Conservation (phyloP, 2,888 invertebrate species). For the Spilosoma lubricipeda region DNA sequence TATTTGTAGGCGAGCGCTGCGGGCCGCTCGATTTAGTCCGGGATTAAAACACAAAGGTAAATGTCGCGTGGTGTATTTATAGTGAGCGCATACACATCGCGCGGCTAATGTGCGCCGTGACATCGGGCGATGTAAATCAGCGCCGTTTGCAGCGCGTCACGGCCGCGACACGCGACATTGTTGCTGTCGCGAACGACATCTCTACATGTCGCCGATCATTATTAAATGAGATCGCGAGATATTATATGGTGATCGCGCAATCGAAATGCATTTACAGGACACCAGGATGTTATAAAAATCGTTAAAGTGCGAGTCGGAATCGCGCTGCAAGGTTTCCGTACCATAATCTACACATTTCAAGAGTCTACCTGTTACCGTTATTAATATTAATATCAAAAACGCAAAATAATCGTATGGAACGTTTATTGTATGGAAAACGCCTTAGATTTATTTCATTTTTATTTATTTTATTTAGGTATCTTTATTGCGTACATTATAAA, state of each 20-base stretch:
- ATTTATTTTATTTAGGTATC: no score
- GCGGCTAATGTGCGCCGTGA: constrained; percentile 56
- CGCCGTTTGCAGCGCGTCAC: constrained; percentile 41
- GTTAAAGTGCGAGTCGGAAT: no score
- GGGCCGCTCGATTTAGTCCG: constrained; percentile 61
- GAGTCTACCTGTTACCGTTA: no score
- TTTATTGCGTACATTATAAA: no score
- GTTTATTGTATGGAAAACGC: no score
- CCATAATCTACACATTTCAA: no score
- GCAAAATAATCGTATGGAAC: no score
- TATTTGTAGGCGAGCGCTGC: constrained; percentile 58
- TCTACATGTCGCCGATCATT: constrained; percentile 12
- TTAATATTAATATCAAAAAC: no score
- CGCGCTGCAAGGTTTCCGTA: no score
- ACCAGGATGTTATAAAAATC: constrained; percentile 14
- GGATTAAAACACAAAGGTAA: constrained; percentile 73
- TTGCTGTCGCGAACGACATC: neutral
- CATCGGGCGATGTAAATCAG: constrained; percentile 50
- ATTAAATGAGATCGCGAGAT: constrained; percentile 30
- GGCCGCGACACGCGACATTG: neutral
- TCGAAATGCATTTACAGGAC: constrained; percentile 20
- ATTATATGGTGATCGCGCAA: constrained; percentile 29
- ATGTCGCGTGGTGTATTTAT: constrained; percentile 69
- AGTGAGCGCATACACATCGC: constrained; percentile 56
- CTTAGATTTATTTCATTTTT: no score